These are phyloP conservation scores for Pandion haliaetus DNA, from an alignment of 2,113 vertebrate species.

Conservation along the genomic window DNA sequence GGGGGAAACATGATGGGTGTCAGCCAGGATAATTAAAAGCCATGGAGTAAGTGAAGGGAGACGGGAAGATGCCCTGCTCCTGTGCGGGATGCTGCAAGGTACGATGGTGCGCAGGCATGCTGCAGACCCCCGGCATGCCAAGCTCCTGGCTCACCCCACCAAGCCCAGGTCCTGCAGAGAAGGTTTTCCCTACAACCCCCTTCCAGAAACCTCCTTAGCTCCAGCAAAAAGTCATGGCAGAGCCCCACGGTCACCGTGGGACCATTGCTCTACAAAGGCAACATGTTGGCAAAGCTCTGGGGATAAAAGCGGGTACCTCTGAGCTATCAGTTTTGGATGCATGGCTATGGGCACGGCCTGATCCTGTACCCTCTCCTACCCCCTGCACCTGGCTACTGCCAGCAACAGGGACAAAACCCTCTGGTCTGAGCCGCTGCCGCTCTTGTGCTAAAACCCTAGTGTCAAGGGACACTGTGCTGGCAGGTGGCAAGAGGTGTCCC, in stretches of 20 bases:
- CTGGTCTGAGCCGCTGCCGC: neutral
- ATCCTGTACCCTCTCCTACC: neutral
- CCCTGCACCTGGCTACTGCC: neutral
- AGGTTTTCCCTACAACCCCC: neutral
- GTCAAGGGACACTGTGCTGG: neutral
- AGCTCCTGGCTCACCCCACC: neutral
- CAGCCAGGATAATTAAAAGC: neutral
- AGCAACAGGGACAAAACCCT: neutral
- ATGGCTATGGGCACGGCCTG: neutral
- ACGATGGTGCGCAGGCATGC: neutral
- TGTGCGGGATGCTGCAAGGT: neutral
- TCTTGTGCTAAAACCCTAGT: neutral
- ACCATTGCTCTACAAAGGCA: neutral
- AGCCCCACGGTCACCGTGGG: accelerated
- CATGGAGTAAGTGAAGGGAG: neutral
- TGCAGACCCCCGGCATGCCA: accelerated
- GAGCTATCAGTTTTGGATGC: neutral
- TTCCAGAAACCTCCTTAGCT: neutral
- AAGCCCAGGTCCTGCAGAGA: neutral
- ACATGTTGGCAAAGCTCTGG: accelerated
- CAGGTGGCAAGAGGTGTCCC: neutral
- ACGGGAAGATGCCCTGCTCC: neutral
- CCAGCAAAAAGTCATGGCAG: neutral
- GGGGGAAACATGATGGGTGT: neutral
- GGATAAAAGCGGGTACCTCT: neutral